These are phyloP conservation scores for Sipha flava DNA, from an alignment of 1,140 invertebrate species.

Conservation along the genomic window DNA sequence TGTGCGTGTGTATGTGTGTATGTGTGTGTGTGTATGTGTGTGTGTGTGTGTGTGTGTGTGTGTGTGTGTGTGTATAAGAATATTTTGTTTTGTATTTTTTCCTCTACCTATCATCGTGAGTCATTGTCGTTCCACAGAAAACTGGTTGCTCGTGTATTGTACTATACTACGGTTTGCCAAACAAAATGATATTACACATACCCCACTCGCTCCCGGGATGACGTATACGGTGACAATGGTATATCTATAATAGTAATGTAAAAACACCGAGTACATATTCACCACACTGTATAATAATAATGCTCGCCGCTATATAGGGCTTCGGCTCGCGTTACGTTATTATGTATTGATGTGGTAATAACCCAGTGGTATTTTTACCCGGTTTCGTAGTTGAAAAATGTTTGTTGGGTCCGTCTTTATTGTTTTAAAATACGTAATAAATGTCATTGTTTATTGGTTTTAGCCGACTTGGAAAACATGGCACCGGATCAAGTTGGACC, in stretches of 20 bases:
- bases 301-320: background rate
- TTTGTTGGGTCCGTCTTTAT: no score
- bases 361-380: no score
- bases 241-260: no score
- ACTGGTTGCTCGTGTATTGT: background rate
- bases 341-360: background rate
- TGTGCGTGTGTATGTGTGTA: background rate
- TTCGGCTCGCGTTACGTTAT: background rate
- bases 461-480: constrained; percentile 13
- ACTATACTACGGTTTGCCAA: background rate
- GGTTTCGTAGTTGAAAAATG: no score
- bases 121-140: constrained; percentile 9
- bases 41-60: background rate
- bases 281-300: background rate
- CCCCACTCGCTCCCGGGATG: no score
- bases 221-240: no score
- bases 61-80: background rate
- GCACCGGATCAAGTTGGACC: constrained; percentile 21
- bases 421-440: no score
- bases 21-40: background rate
- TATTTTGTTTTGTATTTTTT: background rate
- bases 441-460: background rate
- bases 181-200: background rate
- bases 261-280: background rate
- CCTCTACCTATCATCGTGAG: background rate